A percentile compares a stretch with the other conserved stretches of the same genome.
Conservation (phyloP, 2,888 invertebrate genomes). For the Spilosoma lubricipeda region DNA sequence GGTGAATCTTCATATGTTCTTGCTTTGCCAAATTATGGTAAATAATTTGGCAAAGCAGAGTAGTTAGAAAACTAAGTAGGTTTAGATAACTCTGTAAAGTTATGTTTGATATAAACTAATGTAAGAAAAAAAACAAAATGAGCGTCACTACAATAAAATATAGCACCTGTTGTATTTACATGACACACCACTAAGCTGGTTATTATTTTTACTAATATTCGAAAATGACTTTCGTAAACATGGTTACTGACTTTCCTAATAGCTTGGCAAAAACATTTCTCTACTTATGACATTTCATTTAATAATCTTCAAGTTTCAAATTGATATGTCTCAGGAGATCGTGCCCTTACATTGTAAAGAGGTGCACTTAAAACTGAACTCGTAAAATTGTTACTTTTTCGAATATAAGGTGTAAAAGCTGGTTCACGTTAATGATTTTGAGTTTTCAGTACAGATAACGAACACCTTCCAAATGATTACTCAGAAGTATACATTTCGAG, state of each 20-base stretch:
- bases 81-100: background rate
- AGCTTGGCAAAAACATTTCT: background rate
- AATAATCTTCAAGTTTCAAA: too few relatives aligned
- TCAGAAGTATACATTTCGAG: constrained; percentile 13
- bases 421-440: constrained; percentile 9
- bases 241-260: background rate
- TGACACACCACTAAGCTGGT: too few relatives aligned
- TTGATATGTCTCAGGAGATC: background rate
- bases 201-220: background rate
- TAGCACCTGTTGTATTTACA: too few relatives aligned
- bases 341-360: constrained; percentile 3
- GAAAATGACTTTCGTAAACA: background rate
- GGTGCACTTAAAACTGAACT: constrained; percentile 11
- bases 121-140: too few relatives aligned
- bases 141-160: background rate
- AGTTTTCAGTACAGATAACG: constrained; percentile 5
- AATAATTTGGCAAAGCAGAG: background rate
- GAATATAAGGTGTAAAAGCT: constrained; percentile 7
- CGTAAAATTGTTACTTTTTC: constrained; percentile 1
- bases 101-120: too few relatives aligned
- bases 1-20: background rate
- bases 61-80: background rate
- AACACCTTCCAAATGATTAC: constrained; percentile 11
- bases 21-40: background rate
- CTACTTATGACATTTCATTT: background rate